A percentile compares a stretch with the other conserved stretches of the same genome.
These are phyloP conservation scores for Epiperipatus broadwayi DNA, from an alignment of 2,888 invertebrate species.

Conservation along the genomic window DNA sequence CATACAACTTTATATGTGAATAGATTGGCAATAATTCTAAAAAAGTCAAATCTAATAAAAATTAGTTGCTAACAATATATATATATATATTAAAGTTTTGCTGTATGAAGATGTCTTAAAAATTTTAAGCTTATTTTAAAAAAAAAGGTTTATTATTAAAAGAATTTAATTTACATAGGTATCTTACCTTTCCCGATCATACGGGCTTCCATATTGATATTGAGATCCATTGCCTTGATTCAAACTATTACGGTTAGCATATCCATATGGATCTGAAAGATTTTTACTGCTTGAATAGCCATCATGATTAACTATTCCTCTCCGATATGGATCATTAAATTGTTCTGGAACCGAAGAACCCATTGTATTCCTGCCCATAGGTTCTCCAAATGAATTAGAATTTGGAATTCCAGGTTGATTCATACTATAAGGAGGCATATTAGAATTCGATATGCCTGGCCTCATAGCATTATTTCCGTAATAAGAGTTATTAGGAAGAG, in stretches of 20 bases:
- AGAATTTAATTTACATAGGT: background rate
- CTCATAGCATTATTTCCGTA: too few species aligned
- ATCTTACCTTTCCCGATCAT: conserved; percentile 15
- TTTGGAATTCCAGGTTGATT: conserved; percentile 11
- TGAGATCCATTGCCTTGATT: conserved; percentile 14
- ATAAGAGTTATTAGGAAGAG: too few species aligned
- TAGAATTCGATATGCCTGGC: conserved; percentile 11
- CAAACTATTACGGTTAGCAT: too few species aligned
- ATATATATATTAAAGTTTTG: too few species aligned
- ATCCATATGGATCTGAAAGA: conserved; percentile 13
- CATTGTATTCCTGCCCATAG: conserved; percentile 5
- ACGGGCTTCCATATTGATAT: conserved; percentile 14
- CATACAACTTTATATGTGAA: too few species aligned
- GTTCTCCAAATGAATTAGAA: conserved; percentile 4
- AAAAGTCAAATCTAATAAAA: too few species aligned
- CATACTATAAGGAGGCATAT: conserved; percentile 10
- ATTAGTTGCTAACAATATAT: too few species aligned
- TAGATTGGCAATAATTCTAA: too few species aligned
- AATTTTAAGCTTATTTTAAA: background rate
- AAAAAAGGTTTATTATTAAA: too few species aligned
- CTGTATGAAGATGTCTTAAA: background rate
- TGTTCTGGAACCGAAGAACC: conserved; percentile 7
- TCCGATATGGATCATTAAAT: too few species aligned
- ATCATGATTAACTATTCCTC: conserved; percentile 15
- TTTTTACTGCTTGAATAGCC: conserved; percentile 12